Base-by-base conservation (phyloP, 2,113 vertebrate species). In the Scophthalmus maximus region DNA sequence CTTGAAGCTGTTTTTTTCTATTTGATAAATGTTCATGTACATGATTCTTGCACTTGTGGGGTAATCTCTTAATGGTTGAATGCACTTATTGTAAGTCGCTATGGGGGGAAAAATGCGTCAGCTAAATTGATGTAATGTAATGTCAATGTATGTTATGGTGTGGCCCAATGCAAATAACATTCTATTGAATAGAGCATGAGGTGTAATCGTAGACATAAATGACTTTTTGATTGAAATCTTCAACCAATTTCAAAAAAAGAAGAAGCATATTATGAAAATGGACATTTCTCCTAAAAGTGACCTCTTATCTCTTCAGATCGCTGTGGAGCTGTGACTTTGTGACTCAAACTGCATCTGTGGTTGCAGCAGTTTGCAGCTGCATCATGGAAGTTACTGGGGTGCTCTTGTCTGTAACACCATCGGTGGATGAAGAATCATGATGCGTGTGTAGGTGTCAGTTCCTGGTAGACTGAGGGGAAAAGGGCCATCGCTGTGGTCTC, bases 371-470 rank as follows among this genome's bases (percentile, higher is more conserved):
- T 52, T 49, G 40, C 60, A 40, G 18, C 5, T 73, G 26, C 72
- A 68, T 74, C 63, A 76, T 65, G 79, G 81, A 78, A 86, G 65
- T 26, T 36, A 1, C 5, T 51, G 32, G 25, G 38, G 18, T 29
- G 0, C 9, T 8, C 18, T 85, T 91, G 76, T 89, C 84, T 82
- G 17, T 63, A 26, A 86, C 88, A 87, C 85, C 36, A 89, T 90
- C 88, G 82, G 72, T 52, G 11, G 47, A 44, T 56, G 2, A 11
- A 14, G 8, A 51, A 23, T 46, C 8, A 52, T n/a, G 44, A 88
- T 81, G 74, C 82, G 68, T 82, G 65, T 72, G 62, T 25, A 70
- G 25, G 68, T 85, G 44, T 62, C 14, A 55, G 0, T 52, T 1
- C 68, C 46, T 50, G 26, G 34, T 20, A 3, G 10, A 46, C 1